These are phyloP conservation scores for Novumbra hubbsi DNA, from an alignment of 2,797 vertebrate species.

Conservation along the genomic window DNA sequence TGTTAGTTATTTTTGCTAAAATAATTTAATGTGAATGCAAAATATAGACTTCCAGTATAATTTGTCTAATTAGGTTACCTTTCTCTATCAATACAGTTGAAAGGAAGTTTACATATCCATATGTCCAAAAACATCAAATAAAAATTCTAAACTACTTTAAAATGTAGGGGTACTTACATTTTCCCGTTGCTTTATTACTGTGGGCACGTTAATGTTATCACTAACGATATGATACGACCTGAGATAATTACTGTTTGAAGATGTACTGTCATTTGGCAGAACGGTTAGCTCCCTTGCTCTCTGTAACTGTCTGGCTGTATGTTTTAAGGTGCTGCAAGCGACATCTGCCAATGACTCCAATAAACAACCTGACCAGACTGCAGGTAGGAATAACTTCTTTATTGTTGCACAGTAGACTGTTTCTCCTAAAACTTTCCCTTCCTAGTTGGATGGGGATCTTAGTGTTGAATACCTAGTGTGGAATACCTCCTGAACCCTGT, in stretches of 20 bases:
- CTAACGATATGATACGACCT: too few relatives aligned
- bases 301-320: background rate
- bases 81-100: too few relatives aligned
- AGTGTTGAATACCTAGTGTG: too few relatives aligned
- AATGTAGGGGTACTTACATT: too few relatives aligned
- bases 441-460: background rate
- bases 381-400: conserved; percentile 51
- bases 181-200: too few relatives aligned
- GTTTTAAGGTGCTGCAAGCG: conserved; percentile 46
- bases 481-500: background rate
- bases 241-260: background rate
- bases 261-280: background rate
- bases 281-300: background rate
- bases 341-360: conserved; percentile 61
- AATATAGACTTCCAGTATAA: too few relatives aligned
- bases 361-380: conserved; percentile 50
- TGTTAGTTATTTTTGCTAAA: too few relatives aligned
- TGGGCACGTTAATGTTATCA: background rate
- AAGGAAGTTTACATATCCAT: too few relatives aligned
- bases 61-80: too few relatives aligned
- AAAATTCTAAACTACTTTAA: too few relatives aligned
- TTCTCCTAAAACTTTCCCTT: background rate
- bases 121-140: too few relatives aligned
- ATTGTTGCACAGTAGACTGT: background rate
- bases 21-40: too few relatives aligned